phyloP scores from a whole-genome alignment of 2,797 vertebrate genomes.

The Eremophila alpestris region DNA sequence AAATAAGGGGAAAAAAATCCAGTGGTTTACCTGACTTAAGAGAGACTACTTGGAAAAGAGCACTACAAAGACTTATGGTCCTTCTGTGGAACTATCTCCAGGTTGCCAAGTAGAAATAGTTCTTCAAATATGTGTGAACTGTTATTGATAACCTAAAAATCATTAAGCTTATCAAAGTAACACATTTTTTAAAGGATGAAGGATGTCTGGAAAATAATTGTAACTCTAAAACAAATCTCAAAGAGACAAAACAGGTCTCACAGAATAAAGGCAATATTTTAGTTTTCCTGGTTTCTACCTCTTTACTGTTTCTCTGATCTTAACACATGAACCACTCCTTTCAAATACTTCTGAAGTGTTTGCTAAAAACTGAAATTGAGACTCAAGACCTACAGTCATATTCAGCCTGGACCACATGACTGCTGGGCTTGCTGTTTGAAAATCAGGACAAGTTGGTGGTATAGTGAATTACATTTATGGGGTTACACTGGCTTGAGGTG shows the following conservation, averaged over 20 bases:
- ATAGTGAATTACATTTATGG: neutral
- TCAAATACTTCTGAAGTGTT: neutral
- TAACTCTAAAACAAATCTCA: neutral
- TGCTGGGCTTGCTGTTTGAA: neutral
- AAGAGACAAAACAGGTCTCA: neutral
- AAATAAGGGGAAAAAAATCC: neutral
- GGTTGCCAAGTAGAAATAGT: neutral
- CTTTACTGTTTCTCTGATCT: neutral
- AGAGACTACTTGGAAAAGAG: neutral
- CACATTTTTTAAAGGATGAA: neutral
- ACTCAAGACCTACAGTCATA: neutral
- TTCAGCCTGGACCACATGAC: neutral
- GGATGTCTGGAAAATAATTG: neutral
- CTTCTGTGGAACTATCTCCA: neutral
- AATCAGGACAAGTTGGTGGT: neutral
- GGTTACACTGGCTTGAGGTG: neutral
- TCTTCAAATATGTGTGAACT: neutral
- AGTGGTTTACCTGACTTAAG: neutral
- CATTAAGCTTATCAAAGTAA: neutral
- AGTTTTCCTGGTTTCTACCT: neutral
- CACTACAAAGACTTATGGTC: neutral
- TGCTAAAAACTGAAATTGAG: neutral
- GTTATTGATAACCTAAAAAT: neutral
- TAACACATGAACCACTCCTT: neutral
- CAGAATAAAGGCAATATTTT: neutral